Conservation (phyloP, 2,888 invertebrate genomes). For the Drosophila demipolita region DNA sequence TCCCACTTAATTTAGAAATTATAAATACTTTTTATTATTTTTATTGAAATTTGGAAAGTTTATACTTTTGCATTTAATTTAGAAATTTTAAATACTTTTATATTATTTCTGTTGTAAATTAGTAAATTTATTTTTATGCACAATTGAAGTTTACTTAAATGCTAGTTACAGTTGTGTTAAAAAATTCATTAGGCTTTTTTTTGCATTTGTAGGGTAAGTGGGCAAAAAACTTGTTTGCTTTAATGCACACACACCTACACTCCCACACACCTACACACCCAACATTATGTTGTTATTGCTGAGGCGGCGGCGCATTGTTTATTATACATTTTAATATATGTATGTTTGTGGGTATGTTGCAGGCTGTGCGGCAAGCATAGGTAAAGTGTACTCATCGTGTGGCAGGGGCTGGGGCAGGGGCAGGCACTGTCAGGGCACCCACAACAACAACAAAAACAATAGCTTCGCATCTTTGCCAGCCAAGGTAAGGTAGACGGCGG, state of each 20-base stretch:
- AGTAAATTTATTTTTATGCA: not conserved
- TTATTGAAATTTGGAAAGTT: not conserved
- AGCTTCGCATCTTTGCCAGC: slow-evolving; percentile 31
- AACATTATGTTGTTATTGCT: slow-evolving; percentile 28
- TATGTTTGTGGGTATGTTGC: slow-evolving; percentile 46
- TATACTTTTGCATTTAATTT: not conserved
- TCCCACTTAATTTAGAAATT: not conserved
- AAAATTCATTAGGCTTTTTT: not conserved
- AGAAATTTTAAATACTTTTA: not conserved
- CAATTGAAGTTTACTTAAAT: not conserved
- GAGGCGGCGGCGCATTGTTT: slow-evolving; percentile 56
- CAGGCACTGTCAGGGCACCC: not conserved
- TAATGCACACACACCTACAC: slow-evolving; percentile 35
- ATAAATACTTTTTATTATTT: not conserved
- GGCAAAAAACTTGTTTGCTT: slow-evolving; percentile 40
- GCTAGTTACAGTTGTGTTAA: not conserved
- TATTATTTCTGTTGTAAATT: too few relatives aligned
- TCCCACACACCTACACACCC: not conserved
- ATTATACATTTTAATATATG: slow-evolving; percentile 79
- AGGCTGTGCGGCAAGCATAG: slow-evolving; percentile 21
- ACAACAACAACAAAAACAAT: slow-evolving; percentile 20
- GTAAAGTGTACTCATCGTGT: slow-evolving; percentile 32
- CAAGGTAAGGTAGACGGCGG: slow-evolving; percentile 30
- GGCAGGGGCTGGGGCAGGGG: slow-evolving; percentile 13
- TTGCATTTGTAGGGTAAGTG: not conserved